Evolutionary conservation across 2,888 invertebrate genomes (phyloP), one percentile per base, ranked within the genome.

Genomic region (Fabriciana adippe): DNA sequence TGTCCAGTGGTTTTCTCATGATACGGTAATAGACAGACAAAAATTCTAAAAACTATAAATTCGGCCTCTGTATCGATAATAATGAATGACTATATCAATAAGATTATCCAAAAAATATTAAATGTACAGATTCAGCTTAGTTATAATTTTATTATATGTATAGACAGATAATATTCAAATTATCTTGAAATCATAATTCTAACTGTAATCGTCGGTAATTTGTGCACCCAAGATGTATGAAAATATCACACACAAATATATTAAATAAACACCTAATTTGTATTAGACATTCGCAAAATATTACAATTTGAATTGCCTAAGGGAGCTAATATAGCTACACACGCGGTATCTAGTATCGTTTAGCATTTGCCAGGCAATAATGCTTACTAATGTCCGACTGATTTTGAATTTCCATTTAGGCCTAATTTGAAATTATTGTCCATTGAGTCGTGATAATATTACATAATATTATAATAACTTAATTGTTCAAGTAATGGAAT

Each of bases 401-500:
- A 64, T 68, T 68, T 68, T 41, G 64, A 68, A 64, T 64, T 64
- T 68, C 67, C 56, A 64, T 68, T 68, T 55, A n/a, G 47, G 53
- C 54, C 61, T 61, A 53, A 64, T 64, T 59, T 54, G 54, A 53
- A 67, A 67, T 67, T 64, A 62, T 57, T 60, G 31, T 13, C 18
- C 14, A 64, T 56, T 55, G 26, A 45, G 47, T 14, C 53, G n/a
- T 13, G 21, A 57, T 57, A 31, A 53, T 53, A 53, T 61, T 14
- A 51, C 61, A 61, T 61, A 61, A 61, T 61, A 61, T 51, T 61
- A 51, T 53, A 61, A 35, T 61, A 53, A 41, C 18, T 53, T 61
- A 61, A 61, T 51, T 61, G 50, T 61, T 51, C 35, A 18, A 26
- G 5, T 26, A 26, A 26, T 26, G 5, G 21, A 57, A 57, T 21